A percentile compares a stretch with the other conserved stretches of the same genome.
Conservation (phyloP, 2,888 invertebrate genomes). For the Pseudeuparius sepicola region DNA sequence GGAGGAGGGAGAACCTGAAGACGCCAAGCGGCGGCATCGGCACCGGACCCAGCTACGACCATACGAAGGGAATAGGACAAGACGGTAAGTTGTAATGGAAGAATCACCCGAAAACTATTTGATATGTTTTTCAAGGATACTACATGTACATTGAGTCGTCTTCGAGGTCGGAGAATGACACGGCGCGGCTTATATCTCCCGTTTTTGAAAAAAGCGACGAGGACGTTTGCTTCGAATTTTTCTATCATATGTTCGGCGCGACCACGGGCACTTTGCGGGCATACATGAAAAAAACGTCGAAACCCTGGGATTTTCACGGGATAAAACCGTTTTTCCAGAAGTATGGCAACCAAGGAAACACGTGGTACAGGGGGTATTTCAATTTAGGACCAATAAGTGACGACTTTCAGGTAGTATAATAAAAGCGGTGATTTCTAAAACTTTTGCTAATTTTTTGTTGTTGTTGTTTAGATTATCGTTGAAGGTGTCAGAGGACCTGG, state of each 20-base stretch:
- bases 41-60: slow-evolving; percentile 69
- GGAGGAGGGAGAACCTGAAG: slow-evolving; percentile 53
- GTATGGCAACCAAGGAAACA: slow-evolving; percentile 58
- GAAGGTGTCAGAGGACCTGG: slow-evolving; percentile 60
- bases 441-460: not conserved
- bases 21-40: slow-evolving; percentile 52
- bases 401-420: slow-evolving; percentile 46
- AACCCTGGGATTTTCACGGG: slow-evolving; percentile 37
- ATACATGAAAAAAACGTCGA: slow-evolving; percentile 41
- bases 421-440: not conserved
- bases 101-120: not conserved
- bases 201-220: slow-evolving; percentile 41
- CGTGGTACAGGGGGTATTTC: slow-evolving; percentile 51
- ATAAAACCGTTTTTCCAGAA: slow-evolving; percentile 49
- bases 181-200: slow-evolving; percentile 65
- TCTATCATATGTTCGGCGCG: slow-evolving; percentile 71
- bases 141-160: slow-evolving; percentile 80
- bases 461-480: slow-evolving; percentile 56
- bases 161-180: slow-evolving; percentile 49
- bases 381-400: slow-evolving; percentile 39
- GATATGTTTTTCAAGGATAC: slow-evolving; percentile 45
- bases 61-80: slow-evolving; percentile 51
- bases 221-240: slow-evolving; percentile 52
- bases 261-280: slow-evolving; percentile 47
- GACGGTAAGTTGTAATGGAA: slow-evolving; percentile 36